Evolutionary conservation across 2,888 invertebrate genomes (phyloP), one percentile per base, ranked within the genome.

Genomic region (Macaria liturata): DNA sequence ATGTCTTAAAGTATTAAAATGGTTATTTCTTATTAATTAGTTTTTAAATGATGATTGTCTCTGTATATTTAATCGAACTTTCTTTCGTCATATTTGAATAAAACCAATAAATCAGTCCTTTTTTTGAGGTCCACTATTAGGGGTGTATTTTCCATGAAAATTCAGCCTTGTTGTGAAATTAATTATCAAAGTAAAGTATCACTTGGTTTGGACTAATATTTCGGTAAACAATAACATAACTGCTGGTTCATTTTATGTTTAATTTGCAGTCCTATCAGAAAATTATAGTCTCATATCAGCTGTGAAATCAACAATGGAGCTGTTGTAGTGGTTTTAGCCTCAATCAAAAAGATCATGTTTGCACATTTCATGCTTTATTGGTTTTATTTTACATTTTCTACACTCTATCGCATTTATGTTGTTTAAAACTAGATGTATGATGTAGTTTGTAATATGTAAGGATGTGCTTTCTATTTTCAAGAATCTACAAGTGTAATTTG

Each of bases 11-110:
- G 91, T 91, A 91, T 91, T 91, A 91, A 90, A 91, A 88, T 89
- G 90, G 91, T 91, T 91, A 91, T 91, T 91, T 91, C 91, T 91
- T 91, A 91, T 91, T 91, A 88, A 90, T 91, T 91, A 91, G 90
- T 91, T 91, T 84, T 88, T 91, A 91, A 91, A 89, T 85, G 84
- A 82, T 84, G 80, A 86, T 86, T 80, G 81, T 84, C 85, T 84
- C 84, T 86, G 84, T 84, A 84, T 82, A 82, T 85, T 82, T 78
- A 80, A 81, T 80, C 76, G 69, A 79, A 80, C 75, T 78, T 76
- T 79, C 72, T 74, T 76, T 80, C 80, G 78, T 78, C 76, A 74
- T 63, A 75, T 72, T 66, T 62, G 61, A 78, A 80, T 84, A 76
- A 84, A 87, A 88, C 86, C 88, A 88, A 86, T 86, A 81, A 87